phyloP scores from a whole-genome alignment of 2,113 vertebrate genomes.

The Anser brachyrhynchus region DNA sequence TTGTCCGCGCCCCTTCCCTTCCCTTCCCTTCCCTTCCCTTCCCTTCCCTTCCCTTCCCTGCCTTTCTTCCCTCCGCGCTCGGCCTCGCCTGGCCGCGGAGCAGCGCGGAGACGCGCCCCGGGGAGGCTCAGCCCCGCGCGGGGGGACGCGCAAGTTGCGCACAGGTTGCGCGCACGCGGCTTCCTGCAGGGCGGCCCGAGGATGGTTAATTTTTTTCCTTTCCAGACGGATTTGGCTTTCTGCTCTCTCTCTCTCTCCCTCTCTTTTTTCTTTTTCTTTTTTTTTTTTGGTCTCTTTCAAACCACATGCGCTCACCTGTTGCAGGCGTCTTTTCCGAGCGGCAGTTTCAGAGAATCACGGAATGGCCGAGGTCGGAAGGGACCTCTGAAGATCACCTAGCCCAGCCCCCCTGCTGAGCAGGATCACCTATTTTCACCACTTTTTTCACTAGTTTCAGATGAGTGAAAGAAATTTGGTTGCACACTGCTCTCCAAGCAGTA shows the following conservation, averaged over 20 bases:
- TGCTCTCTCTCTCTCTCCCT: not conserved
- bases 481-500: rapidly evolving
- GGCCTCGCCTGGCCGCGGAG: too few species aligned
- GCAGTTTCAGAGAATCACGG: too few species aligned
- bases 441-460: not conserved
- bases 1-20: not conserved
- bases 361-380: too few species aligned
- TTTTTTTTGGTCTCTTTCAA: too few species aligned
- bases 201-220: not conserved
- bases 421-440: too few species aligned
- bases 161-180: not conserved
- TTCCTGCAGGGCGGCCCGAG: not conserved
- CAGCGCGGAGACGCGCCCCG: not conserved
- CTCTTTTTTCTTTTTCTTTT: not conserved
- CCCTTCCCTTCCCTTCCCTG: too few species aligned
- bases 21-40: too few species aligned
- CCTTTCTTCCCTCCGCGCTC: too few species aligned
- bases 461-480: not conserved
- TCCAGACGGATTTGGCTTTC: not conserved
- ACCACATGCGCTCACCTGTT: not conserved
- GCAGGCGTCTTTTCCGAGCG: not conserved
- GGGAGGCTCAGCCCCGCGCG: too few species aligned
- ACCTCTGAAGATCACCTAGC: too few species aligned
- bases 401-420: too few species aligned
- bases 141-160: not conserved